A percentile compares a stretch with the other conserved stretches of the same genome.
These are phyloP conservation scores for Pachypanchax playfairii DNA, from an alignment of 2,113 vertebrate species.

Conservation along the genomic window DNA sequence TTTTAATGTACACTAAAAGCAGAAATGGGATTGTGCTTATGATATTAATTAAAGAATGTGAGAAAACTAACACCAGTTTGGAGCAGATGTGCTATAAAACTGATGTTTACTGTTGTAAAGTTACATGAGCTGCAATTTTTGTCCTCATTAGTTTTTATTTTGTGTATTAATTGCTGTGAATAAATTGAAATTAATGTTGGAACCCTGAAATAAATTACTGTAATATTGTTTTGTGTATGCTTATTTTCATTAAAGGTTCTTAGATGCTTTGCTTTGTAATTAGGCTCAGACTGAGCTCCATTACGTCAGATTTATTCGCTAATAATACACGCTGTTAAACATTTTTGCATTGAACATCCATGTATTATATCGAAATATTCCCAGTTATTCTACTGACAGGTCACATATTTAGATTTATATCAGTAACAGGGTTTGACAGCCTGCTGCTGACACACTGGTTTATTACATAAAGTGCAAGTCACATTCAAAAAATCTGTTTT, in stretches of 20 bases:
- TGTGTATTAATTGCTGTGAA: neutral
- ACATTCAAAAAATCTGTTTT: no score
- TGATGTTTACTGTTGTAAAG: neutral
- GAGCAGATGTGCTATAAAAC: neutral
- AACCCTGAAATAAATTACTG: constrained; percentile 9
- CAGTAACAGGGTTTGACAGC: no score
- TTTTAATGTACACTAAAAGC: neutral
- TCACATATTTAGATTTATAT: no score
- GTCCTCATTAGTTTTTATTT: neutral
- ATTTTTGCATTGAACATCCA: neutral
- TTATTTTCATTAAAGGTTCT: neutral
- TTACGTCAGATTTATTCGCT: no score
- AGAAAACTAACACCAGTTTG: no score
- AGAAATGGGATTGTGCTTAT: neutral
- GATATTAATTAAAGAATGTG: neutral
- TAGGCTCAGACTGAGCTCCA: neutral
- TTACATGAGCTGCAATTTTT: neutral
- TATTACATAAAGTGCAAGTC: no score
- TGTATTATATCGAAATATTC: neutral
- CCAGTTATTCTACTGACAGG: neutral
- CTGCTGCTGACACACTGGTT: no score
- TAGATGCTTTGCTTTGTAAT: neutral
- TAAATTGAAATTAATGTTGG: constrained; percentile 5
- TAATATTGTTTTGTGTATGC: neutral
- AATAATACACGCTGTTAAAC: neutral